Percentiles rank a stretch among this genome's conserved stretches.
Conservation (phyloP, 1,140 invertebrate genomes). For the Harlomillsia oculata region DNA sequence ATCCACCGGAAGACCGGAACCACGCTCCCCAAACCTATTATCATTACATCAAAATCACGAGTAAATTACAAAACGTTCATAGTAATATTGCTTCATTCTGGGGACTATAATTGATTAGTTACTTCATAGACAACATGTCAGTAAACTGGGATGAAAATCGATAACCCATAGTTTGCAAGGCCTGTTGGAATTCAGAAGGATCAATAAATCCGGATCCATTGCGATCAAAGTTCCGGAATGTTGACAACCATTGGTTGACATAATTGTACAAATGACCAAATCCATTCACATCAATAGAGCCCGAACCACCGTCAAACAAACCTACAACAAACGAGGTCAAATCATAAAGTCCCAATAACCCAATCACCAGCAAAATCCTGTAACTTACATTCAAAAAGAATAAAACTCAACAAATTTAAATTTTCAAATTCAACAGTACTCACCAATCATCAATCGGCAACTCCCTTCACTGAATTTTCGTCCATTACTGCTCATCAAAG, state of each 20-base stretch:
- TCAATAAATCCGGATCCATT: conserved; percentile 76
- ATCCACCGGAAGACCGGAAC: conserved; percentile 58
- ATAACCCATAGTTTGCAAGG: conserved; percentile 80
- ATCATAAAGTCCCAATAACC: not conserved
- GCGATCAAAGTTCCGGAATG: conserved; percentile 58
- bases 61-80: not conserved
- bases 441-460: conserved; percentile 82
- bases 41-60: not conserved
- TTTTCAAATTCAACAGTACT: conserved; percentile 35
- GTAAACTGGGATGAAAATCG: conserved; percentile 68
- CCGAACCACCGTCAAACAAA: conserved; percentile 80
- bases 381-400: not conserved
- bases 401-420: not conserved
- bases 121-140: too few species aligned
- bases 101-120: too few species aligned
- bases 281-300: conserved; percentile 76
- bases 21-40: conserved; percentile 32
- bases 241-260: conserved; percentile 71
- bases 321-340: conserved; percentile 45
- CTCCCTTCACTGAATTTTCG: conserved; percentile 72
- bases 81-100: conserved; percentile 40
- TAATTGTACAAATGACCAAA: conserved; percentile 81
- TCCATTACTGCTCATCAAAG: conserved; percentile 76
- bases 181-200: conserved; percentile 64
- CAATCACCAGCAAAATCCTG: too few species aligned